Base-by-base conservation (phyloP, 1,140 invertebrate species). In the Trichonephila clavipes region DNA sequence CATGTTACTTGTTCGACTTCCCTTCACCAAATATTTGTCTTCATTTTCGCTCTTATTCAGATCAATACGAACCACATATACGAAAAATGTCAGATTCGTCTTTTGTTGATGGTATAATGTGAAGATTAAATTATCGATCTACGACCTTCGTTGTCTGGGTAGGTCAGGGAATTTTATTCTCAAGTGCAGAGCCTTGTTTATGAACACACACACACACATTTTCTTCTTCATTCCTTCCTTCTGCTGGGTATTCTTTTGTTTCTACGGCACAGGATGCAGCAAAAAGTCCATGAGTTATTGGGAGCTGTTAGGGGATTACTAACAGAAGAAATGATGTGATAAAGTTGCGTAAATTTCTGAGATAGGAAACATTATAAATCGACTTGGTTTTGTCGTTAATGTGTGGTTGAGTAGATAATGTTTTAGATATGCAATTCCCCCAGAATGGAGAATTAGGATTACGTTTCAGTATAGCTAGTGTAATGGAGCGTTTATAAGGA, bases 81-180 rank as follows among this genome's bases (percentile, higher is more conserved):
- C 85, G 85, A 62, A 64, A 87, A 87, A 87, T 58, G 85, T 64
- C 85, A 58, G 28, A 62, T 62, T 87, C 58, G 85, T 58, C 82
- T 83, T 83, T 83, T 83, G 82, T 87, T 87, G 58, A 64, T 62
- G 85, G n/a, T 87, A 87, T 87, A 87, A 87, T 87, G 85, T 87
- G 85, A 34, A 87, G 85, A 87, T 87, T 87, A 87, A 87, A 87
- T 87, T 87, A 87, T 87, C 85, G 85, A 87, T 87, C 85, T 51
- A n/a, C 16, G 85, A 62, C 85, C 61, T 87, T 87, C 58, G 7
- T 64, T 40, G 58, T 59, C 10, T 58, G 82, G 21, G n/a, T 40
- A 87, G 85, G 58, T 87, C 61, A 87, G 58, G 16, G 82, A 58
- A 83, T 51, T 77, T 77, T 28, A 77, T 28, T 77, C 69, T 77